Conservation (phyloP, 2,113 vertebrate genomes). For the Dipodomys spectabilis region DNA sequence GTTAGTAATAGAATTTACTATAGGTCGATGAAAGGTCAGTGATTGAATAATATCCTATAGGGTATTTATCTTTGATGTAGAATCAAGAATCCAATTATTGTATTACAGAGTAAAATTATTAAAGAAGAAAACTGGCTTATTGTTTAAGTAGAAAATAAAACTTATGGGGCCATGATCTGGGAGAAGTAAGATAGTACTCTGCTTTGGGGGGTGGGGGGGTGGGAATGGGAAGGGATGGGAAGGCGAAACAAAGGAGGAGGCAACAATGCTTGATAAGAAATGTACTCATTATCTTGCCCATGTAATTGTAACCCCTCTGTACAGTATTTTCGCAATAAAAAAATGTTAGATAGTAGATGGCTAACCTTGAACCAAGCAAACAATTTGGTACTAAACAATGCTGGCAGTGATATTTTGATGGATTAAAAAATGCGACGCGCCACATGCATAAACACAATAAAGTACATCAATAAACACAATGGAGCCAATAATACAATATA, state of each 20-base stretch:
- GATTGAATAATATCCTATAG: not conserved
- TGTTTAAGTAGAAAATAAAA: slow-evolving; percentile 25
- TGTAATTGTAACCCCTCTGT: too few relatives aligned
- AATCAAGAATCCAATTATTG: slow-evolving; percentile 2
- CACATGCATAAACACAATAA: not conserved
- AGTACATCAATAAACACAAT: too few relatives aligned
- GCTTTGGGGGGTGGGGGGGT: not conserved
- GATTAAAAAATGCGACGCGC: not conserved
- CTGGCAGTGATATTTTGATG: not conserved
- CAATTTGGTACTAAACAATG: not conserved
- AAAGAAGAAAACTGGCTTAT: not conserved
- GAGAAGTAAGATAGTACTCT: not conserved
- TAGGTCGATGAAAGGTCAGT: slow-evolving; percentile 26
- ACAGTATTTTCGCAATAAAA: not conserved
- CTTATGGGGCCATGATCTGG: not conserved
- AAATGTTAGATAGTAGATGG: not conserved
- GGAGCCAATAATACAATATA: too few relatives aligned
- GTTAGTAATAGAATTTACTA: slow-evolving; percentile 49
- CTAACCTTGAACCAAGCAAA: not conserved
- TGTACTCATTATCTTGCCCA: too few relatives aligned
- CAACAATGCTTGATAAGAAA: too few relatives aligned
- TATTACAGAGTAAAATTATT: not conserved
- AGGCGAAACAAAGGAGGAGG: too few relatives aligned
- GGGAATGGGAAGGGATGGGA: too few relatives aligned
- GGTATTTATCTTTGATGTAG: not conserved